Conservation (phyloP, 1,140 invertebrate genomes). For the Alviniconcha marisindica region DNA sequence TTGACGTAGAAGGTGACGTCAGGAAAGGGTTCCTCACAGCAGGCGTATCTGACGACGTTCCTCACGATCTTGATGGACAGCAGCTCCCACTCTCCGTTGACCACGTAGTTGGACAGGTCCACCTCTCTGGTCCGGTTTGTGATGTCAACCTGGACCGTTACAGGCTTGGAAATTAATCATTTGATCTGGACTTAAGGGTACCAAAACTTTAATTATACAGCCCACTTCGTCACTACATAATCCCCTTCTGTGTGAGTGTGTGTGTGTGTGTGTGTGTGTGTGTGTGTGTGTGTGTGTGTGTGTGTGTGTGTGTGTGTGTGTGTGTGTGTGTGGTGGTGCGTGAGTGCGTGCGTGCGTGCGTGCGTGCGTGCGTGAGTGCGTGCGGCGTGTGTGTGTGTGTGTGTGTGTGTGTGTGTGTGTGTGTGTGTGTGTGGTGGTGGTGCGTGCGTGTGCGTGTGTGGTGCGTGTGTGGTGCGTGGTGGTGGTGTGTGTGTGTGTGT, state of each 20-base stretch:
- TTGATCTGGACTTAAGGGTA: too few species aligned
- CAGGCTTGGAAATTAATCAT: too few species aligned
- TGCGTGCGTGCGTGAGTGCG: neutral
- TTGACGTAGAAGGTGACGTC: conserved; percentile 78
- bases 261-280: neutral
- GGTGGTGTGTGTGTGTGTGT: neutral
- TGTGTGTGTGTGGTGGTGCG: too few species aligned
- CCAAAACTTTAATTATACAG: too few species aligned
- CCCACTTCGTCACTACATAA: too few species aligned
- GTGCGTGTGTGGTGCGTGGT: too few species aligned
- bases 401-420: conserved; percentile 2
- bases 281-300: neutral
- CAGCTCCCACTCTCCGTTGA: conserved; percentile 71
- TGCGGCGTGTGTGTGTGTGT: neutral
- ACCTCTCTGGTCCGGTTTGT: conserved; percentile 74
- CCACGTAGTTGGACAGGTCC: conserved; percentile 66
- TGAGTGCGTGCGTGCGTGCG: too few species aligned
- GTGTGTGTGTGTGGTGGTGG: neutral
- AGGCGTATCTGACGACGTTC: conserved; percentile 65
- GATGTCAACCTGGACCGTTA: conserved; percentile 67
- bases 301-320: conserved; percentile 10
- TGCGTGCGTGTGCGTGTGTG: neutral
- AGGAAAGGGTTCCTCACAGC: conserved; percentile 78
- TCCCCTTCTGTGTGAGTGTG: conserved; percentile 4
- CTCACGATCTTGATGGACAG: conserved; percentile 56